Percentiles rank a stretch among this genome's conserved stretches.
phyloP scores from a whole-genome alignment of 1,140 invertebrate species.

The Goniozus legneri region DNA sequence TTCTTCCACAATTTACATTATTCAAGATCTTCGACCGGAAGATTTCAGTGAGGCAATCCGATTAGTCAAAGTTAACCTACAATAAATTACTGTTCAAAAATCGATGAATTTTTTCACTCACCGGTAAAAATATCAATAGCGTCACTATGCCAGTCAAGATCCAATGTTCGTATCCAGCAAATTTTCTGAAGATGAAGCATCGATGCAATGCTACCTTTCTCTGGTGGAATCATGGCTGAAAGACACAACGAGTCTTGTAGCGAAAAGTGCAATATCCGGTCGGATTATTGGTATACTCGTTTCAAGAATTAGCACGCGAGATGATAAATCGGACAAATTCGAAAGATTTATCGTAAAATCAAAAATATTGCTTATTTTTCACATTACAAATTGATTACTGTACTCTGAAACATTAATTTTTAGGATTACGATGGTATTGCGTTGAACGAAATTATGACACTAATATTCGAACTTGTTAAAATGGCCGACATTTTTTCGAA shows the following conservation, averaged over 20 bases:
- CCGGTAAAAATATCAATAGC: too few relatives aligned
- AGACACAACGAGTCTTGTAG: slow-evolving; percentile 62
- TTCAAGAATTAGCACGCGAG: slow-evolving; percentile 44
- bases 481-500: slow-evolving; percentile 40
- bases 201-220: slow-evolving; percentile 53
- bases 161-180: slow-evolving; percentile 48
- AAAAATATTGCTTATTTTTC: not conserved
- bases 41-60: slow-evolving; percentile 57
- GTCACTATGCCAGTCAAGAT: slow-evolving; percentile 55
- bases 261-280: slow-evolving; percentile 54
- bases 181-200: slow-evolving; percentile 53
- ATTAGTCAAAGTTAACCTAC: slow-evolving; percentile 53
- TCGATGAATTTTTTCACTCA: too few relatives aligned
- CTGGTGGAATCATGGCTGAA: slow-evolving; percentile 58
- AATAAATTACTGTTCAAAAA: not conserved
- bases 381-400: not conserved
- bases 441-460: slow-evolving; percentile 38
- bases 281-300: slow-evolving; percentile 55
- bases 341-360: not conserved
- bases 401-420: not conserved
- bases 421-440: slow-evolving; percentile 30
- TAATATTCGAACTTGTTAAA: slow-evolving; percentile 39
- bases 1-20: slow-evolving; percentile 51
- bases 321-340: slow-evolving; percentile 31
- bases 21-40: slow-evolving; percentile 58